These are phyloP conservation scores for Beaufortia kweichowensis DNA, from an alignment of 2,113 vertebrate genomes.

Conservation along the genomic window DNA sequence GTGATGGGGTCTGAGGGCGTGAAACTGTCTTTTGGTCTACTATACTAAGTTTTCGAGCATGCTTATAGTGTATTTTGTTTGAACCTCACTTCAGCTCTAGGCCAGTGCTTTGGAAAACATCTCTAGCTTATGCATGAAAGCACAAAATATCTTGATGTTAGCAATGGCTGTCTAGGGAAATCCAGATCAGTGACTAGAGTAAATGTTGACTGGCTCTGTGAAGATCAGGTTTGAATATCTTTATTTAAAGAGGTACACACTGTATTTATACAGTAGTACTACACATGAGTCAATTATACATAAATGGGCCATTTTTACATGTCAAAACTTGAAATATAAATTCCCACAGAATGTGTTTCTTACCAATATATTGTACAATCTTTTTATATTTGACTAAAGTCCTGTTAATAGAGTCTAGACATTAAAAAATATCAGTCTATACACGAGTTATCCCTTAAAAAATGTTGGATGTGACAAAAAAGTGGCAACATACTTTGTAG, in stretches of 20 bases:
- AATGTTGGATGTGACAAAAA: too few species aligned
- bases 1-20: neutral
- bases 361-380: too few species aligned
- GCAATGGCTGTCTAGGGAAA: neutral
- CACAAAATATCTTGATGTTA: constrained; percentile 20
- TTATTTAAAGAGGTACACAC: neutral
- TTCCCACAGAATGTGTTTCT: too few species aligned
- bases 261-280: too few species aligned
- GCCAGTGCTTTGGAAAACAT: constrained; percentile 1
- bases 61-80: neutral
- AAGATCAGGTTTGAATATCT: neutral
- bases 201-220: constrained; percentile 21
- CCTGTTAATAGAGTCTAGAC: too few species aligned
- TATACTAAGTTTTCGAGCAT: neutral
- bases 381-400: too few species aligned
- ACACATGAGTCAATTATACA: too few species aligned
- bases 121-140: neutral
- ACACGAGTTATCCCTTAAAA: too few species aligned
- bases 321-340: too few species aligned
- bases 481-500: too few species aligned
- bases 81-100: neutral
- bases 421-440: too few species aligned
- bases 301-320: too few species aligned
- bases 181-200: constrained; percentile 23
- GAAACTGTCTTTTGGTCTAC: neutral